Conservation (phyloP, 2,888 invertebrate species). For the Trachelus troglodyta region DNA sequence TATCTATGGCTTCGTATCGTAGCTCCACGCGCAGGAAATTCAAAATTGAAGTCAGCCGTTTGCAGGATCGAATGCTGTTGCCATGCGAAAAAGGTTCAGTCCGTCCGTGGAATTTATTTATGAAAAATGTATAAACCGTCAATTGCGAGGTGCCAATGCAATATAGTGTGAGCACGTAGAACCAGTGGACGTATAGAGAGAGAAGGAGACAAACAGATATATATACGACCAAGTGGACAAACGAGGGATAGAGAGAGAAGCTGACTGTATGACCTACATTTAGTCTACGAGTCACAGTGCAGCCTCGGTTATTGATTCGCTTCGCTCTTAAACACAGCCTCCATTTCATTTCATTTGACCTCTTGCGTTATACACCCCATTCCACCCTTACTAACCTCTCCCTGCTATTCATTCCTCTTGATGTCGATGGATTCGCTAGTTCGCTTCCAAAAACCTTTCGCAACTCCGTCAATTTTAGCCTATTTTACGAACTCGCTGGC, state of each 20-base stretch:
- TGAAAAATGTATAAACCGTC: constrained; percentile 47
- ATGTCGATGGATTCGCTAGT: background rate
- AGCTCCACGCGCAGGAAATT: background rate
- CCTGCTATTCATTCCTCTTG: background rate
- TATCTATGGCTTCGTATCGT: no score
- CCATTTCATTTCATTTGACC: constrained; percentile 59
- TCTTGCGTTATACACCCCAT: constrained; percentile 20
- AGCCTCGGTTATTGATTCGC: constrained; percentile 57
- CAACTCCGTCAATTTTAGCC: background rate
- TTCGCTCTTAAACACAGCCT: constrained; percentile 60
- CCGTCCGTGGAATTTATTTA: constrained; percentile 47
- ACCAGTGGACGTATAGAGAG: background rate
- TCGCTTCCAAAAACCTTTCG: background rate
- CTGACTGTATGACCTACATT: constrained; percentile 54
- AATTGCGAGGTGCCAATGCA: background rate
- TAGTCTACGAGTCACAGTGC: constrained; percentile 48
- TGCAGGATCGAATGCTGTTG: background rate
- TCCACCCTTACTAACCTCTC: background rate
- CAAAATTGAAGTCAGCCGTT: background rate
- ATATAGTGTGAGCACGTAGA: background rate
- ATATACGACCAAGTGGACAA: constrained; percentile 8
- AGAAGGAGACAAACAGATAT: background rate
- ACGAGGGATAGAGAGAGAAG: constrained; percentile 1
- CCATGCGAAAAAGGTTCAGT: background rate
- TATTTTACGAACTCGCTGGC: background rate